Percentiles rank a stretch among this genome's conserved stretches.
These are phyloP conservation scores for Lepidocyrtoides sp. DNA, from an alignment of 2,888 invertebrate genomes.

Conservation along the genomic window DNA sequence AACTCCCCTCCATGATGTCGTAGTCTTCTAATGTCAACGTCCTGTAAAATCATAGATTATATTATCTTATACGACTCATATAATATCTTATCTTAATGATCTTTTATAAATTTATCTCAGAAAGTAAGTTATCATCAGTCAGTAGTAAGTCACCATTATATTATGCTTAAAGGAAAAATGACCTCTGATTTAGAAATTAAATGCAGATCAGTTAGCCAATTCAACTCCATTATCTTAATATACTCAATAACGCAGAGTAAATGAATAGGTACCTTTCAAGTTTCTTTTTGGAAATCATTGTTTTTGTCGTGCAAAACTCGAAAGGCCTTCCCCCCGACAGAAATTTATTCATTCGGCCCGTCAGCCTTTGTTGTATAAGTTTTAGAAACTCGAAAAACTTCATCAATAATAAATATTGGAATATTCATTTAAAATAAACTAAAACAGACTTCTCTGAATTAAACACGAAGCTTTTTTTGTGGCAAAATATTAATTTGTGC, in stretches of 20 bases:
- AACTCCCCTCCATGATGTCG: constrained; percentile 68
- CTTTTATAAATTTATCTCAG: too few species aligned
- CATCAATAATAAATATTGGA: not conserved
- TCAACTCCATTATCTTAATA: not conserved
- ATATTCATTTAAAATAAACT: not conserved
- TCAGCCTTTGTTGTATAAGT: too few species aligned
- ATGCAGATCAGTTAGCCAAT: too few species aligned
- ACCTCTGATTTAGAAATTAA: too few species aligned
- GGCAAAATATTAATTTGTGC: too few species aligned
- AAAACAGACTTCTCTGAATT: too few species aligned
- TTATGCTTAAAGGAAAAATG: too few species aligned
- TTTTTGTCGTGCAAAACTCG: not conserved
- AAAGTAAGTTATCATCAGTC: too few species aligned
- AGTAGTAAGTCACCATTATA: too few species aligned
- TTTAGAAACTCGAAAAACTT: not conserved
- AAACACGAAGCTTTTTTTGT: too few species aligned
- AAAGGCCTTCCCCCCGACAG: not conserved
- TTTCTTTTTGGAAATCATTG: constrained; percentile 37
- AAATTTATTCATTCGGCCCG: constrained; percentile 8
- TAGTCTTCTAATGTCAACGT: not conserved
- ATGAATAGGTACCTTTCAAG: not conserved
- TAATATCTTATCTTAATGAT: too few species aligned
- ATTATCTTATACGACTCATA: too few species aligned
- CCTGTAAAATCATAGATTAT: not conserved
- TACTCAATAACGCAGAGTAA: not conserved